phyloP scores from a whole-genome alignment of 2,888 invertebrate species.

The Watsonalla binaria region DNA sequence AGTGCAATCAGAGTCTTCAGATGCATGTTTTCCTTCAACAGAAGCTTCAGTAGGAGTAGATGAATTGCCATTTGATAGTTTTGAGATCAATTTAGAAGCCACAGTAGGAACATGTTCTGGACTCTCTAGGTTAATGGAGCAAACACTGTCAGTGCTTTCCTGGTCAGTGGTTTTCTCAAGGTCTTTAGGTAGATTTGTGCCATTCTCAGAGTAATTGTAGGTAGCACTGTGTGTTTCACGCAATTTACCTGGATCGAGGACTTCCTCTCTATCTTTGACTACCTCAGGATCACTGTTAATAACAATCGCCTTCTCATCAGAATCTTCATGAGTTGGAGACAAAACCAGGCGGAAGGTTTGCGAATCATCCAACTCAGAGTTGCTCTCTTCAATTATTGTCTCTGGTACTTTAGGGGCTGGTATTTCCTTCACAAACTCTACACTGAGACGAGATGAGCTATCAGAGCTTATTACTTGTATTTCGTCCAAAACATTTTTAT shows the following conservation, averaged over 20 bases:
- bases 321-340: constrained; percentile 49
- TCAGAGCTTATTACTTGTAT: constrained; percentile 27
- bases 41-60: constrained; percentile 61
- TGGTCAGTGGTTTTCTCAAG: constrained; percentile 59
- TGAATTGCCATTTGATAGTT: constrained; percentile 69
- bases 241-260: constrained; percentile 39
- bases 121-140: constrained; percentile 55
- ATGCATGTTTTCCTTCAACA: constrained; percentile 26
- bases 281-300: constrained; percentile 52
- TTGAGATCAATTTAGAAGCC: constrained; percentile 63
- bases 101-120: constrained; percentile 56
- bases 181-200: constrained; percentile 36
- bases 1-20: constrained; percentile 54
- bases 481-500: constrained; percentile 23
- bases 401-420: constrained; percentile 40
- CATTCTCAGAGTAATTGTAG: background rate
- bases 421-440: constrained; percentile 50
- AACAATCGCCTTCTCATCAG: constrained; percentile 23
- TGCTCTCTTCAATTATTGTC: constrained; percentile 47
- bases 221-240: constrained; percentile 45
- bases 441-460: constrained; percentile 40
- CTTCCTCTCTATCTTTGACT: constrained; percentile 44
- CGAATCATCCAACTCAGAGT: constrained; percentile 57
- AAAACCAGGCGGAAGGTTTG: constrained; percentile 61
- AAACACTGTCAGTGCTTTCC: constrained; percentile 65